phyloP scores from a whole-genome alignment of 2,113 vertebrate genomes.

The Chaetodon trifascialis region DNA sequence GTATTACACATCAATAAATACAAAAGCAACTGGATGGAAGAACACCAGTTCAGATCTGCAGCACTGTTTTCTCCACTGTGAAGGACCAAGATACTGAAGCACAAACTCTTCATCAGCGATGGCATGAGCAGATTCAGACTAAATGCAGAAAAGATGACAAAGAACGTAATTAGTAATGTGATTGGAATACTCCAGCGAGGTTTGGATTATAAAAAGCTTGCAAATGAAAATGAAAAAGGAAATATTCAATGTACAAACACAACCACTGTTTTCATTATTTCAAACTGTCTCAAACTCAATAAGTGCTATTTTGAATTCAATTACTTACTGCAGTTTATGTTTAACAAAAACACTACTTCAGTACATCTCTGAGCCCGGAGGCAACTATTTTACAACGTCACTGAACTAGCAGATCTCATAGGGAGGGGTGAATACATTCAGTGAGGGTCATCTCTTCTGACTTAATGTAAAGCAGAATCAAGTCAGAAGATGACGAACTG shows the following conservation, averaged over 20 bases:
- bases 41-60: not conserved
- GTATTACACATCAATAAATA: conserved; percentile 43
- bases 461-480: conserved; percentile 19
- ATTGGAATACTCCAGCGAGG: not conserved
- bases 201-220: not conserved
- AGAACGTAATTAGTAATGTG: not conserved
- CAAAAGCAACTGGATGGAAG: conserved; percentile 16
- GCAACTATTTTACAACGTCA: conserved; percentile 29
- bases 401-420: conserved; percentile 20
- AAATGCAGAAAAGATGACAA: conserved; percentile 19
- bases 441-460: conserved; percentile 45
- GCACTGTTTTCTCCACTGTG: not conserved
- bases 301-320: not conserved
- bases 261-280: not conserved
- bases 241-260: not conserved
- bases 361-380: conserved; percentile 17
- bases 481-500: not conserved
- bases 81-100: not conserved
- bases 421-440: conserved; percentile 18
- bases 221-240: conserved; percentile 13
- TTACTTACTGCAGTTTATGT: conserved; percentile 16
- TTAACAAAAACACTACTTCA: conserved; percentile 2
- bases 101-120: not conserved
- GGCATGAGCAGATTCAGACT: conserved; percentile 19
- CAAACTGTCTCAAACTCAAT: not conserved